phyloP scores from a whole-genome alignment of 2,113 vertebrate genomes.

The Charadrius vociferus region DNA sequence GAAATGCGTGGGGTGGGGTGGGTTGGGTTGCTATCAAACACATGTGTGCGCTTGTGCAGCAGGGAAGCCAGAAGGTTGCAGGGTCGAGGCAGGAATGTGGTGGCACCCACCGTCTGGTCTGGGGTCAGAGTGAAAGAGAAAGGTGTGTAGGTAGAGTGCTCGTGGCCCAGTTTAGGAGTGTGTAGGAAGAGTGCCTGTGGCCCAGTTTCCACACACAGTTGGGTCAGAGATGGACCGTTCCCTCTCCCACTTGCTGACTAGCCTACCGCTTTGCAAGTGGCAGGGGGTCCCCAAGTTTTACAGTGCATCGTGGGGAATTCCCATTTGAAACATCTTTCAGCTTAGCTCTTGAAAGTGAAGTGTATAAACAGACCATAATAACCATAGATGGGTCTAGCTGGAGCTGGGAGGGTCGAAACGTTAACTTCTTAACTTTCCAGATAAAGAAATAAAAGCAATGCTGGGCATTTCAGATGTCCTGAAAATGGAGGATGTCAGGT shows the following conservation, averaged over 20 bases:
- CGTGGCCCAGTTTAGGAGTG: too few relatives aligned
- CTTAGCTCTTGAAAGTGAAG: neutral
- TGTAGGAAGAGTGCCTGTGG: neutral
- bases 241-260: neutral
- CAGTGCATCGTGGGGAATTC: neutral
- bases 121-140: neutral
- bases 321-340: neutral
- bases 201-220: neutral
- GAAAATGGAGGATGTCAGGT: neutral
- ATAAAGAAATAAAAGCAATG: neutral
- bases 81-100: fast-evolving
- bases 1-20: fast-evolving
- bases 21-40: neutral
- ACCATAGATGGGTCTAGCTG: neutral
- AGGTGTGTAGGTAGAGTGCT: neutral
- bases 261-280: neutral
- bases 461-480: neutral
- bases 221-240: neutral
- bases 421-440: neutral
- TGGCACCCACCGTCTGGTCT: neutral
- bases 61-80: neutral
- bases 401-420: neutral
- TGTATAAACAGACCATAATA: neutral
- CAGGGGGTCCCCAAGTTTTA: neutral
- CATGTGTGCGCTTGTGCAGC: neutral